Conservation (phyloP, 1,140 invertebrate species). For the Cecropterus lyciades region DNA sequence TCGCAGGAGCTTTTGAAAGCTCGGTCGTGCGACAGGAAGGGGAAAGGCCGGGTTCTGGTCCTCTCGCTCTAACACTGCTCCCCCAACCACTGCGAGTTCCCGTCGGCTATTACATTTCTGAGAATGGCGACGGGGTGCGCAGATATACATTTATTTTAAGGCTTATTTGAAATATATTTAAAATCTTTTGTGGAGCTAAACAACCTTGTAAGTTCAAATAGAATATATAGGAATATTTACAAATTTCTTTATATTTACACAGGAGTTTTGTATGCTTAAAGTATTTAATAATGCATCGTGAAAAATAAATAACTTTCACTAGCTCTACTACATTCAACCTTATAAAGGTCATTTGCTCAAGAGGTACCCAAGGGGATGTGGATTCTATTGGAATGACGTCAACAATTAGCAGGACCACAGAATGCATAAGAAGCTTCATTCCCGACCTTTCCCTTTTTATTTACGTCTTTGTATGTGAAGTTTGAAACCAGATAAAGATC, state of each 20-base stretch:
- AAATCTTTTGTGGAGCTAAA: too few species aligned
- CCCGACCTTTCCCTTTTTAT: slow-evolving; percentile 52
- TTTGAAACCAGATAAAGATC: background rate
- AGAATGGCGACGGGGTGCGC: background rate
- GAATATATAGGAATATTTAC: too few species aligned
- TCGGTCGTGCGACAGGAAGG: slow-evolving; percentile 59
- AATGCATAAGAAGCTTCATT: slow-evolving; percentile 49
- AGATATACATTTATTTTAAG: background rate
- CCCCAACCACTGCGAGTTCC: slow-evolving; percentile 8
- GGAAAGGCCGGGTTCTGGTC: slow-evolving; percentile 39
- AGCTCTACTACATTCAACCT: too few species aligned
- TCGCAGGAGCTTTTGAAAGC: slow-evolving; percentile 68
- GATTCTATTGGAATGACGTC: slow-evolving; percentile 82
- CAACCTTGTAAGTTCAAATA: too few species aligned
- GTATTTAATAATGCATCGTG: too few species aligned
- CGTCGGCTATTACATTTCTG: background rate
- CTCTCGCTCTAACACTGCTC: slow-evolving; percentile 51
- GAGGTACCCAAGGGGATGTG: slow-evolving; percentile 78
- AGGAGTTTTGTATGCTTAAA: too few species aligned
- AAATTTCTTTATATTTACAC: too few species aligned
- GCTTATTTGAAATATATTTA: too few species aligned
- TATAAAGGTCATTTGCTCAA: slow-evolving; percentile 23
- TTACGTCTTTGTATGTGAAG: background rate
- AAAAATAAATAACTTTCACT: too few species aligned
- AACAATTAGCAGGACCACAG: slow-evolving; percentile 79